A percentile compares a stretch with the other conserved stretches of the same genome.
phyloP scores from a whole-genome alignment of 2,888 invertebrate genomes.

The Panzeria rudis region DNA sequence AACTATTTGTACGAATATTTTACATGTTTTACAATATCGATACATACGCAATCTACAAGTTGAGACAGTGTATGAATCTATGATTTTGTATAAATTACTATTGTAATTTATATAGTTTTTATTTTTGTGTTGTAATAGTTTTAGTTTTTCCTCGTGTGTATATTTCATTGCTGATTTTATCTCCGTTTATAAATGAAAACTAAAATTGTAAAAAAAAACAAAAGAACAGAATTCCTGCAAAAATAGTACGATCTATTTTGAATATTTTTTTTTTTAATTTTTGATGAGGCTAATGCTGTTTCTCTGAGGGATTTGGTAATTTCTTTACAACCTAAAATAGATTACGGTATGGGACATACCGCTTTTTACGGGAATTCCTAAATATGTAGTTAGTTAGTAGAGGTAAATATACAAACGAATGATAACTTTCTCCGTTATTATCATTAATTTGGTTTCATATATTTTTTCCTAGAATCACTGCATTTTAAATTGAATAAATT shows the following conservation, averaged over 20 bases:
- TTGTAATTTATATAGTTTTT: slow-evolving; percentile 32
- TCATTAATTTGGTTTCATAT: background rate
- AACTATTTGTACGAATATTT: slow-evolving; percentile 52
- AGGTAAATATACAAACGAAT: too few relatives aligned
- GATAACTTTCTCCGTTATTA: too few relatives aligned
- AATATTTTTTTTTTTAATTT: too few relatives aligned
- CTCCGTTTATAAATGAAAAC: slow-evolving; percentile 5
- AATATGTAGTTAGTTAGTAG: too few relatives aligned
- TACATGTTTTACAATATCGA: slow-evolving; percentile 55
- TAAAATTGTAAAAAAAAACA: too few relatives aligned
- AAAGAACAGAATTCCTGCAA: too few relatives aligned
- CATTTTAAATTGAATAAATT: background rate
- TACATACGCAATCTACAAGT: slow-evolving; percentile 34
- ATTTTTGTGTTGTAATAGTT: slow-evolving; percentile 4
- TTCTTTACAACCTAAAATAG: too few relatives aligned
- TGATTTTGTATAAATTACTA: slow-evolving; percentile 50
- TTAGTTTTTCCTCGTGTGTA: background rate
- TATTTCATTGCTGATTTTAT: background rate
- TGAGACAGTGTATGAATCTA: slow-evolving; percentile 23
- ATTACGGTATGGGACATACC: too few relatives aligned
- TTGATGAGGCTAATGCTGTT: too few relatives aligned
- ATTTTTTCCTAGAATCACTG: background rate
- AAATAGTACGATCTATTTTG: too few relatives aligned
- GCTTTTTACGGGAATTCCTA: too few relatives aligned
- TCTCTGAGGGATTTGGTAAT: too few relatives aligned